Evolutionary conservation across 2,888 invertebrate species (phyloP), one percentile per base, ranked within the genome.

Genomic region (Heliconius erato): DNA sequence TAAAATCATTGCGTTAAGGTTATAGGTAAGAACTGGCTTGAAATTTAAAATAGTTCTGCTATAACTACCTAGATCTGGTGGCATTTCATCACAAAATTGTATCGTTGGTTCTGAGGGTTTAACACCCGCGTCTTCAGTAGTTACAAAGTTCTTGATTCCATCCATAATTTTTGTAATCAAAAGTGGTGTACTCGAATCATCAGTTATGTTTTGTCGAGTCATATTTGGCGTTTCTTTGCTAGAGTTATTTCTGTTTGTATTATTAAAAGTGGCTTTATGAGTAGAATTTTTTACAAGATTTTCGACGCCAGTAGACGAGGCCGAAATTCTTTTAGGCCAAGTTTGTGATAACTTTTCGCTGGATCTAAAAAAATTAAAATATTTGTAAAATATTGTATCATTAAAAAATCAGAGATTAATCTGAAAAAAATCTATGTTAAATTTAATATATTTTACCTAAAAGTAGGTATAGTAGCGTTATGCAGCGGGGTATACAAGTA

Each of bases 11-110:
- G 40, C 40, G 1, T 40, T 49, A 0, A 2, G 49, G 1, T 49
- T 49, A 49, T 49, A 2, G 5, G 19, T 49, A 19, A 49, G 16
- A 6, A 6, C 16, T 54, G 49, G 6, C 19, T 54, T n/a, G n/a
- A n/a, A 49, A 16, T 12, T 65, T 26, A 14, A n/a, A 12, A 26
- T 65, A 65, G 7, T 14, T 65, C 12, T 26, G 4, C n/a, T 23
- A 74, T 26, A 26, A 74, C 90, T 91, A 97, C 97, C 96, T 90
- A 97, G 96, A 92, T 97, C 97, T 63, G 97, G 96, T 54, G 97
- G 97, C 76, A 96, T 94, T 83, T 94, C 94, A 26, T 97, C 97
- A 91, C 97, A 98, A 40, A 93, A 91, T 85, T 91, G 96, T 92
- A 91, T 90, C 85, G 65, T 89, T 88, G 91, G 91, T 86, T 91